Base-by-base conservation (phyloP, 1,140 invertebrate genomes). In the Eciton burchellii region DNA sequence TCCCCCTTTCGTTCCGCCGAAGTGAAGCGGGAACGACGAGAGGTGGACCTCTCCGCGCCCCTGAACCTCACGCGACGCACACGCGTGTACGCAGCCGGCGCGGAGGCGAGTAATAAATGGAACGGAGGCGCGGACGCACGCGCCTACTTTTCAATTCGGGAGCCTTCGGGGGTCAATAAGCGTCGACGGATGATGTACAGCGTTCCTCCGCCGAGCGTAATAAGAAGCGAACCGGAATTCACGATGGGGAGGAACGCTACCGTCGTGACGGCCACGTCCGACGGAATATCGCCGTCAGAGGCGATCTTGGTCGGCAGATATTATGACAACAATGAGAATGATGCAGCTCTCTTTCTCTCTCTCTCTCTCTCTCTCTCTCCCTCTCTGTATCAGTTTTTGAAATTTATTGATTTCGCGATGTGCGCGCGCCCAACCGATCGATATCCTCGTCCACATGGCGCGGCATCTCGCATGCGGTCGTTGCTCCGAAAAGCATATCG, bases 131-230 rank as follows among this genome's bases (percentile, higher is more conserved):
- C 86, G 89, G 84, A 88, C 83, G 79, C 87, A n/a, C n/a, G 85
- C 84, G 84, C 88, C 91, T 92, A 92, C 91, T 92, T 92, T 92
- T 91, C 92, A 92, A 92, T 92, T 91, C 85, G 88, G 74, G 83
- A 77, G 83, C 72, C 49, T 88, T 74, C 87, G 88, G 88, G 88
- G 92, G 91, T 92, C 91, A 92, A 92, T 92, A 92, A 92, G 91
- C 91, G 91, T 92, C 91, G 91, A 88, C 84, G 90, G 86, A 92
- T 92, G 92, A 92, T 91, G 81, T 92, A 92, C 90, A 84, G 87
- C 77, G 49, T 26, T 56, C 21, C 24, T 65, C 35, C 35, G 79
- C 66, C 70, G 56, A 70, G 54, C 52, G 89, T 92, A 92, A 92
- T 92, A 92, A 92, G 89, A 63, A 68, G 82, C 56, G n/a, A n/a